Evolutionary conservation across 2,888 invertebrate genomes (phyloP).

Genomic region (Notodonta dromedarius): DNA sequence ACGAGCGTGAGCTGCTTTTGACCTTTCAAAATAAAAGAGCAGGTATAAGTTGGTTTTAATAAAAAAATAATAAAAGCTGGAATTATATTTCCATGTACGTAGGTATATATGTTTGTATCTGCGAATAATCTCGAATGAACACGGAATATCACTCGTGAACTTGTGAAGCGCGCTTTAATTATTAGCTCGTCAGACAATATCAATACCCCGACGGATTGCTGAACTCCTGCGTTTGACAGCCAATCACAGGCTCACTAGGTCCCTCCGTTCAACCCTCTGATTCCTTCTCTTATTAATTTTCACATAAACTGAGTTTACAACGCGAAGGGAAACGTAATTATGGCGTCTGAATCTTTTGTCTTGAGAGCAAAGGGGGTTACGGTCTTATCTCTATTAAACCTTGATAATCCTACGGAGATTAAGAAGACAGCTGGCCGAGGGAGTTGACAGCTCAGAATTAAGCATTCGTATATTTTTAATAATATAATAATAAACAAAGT

Average conservation of each 20-base stretch:
- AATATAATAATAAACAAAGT: constrained; percentile 4
- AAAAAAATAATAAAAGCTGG: too few relatives aligned
- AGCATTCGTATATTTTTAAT: constrained; percentile 11
- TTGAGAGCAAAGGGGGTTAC: constrained; percentile 30
- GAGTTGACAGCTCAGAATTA: constrained; percentile 22
- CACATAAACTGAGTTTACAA: constrained; percentile 7
- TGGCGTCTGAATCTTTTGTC: constrained; percentile 36
- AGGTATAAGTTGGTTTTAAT: too few relatives aligned
- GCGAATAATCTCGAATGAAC: not conserved
- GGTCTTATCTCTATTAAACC: constrained; percentile 35
- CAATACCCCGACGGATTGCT: constrained; percentile 47
- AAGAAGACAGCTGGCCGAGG: constrained; percentile 22
- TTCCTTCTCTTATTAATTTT: constrained; percentile 3
- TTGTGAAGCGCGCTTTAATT: constrained; percentile 42
- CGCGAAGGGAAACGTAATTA: constrained; percentile 30
- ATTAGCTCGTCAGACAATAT: constrained; percentile 49
- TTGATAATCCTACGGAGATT: constrained; percentile 33
- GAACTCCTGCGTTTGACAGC: constrained; percentile 56
- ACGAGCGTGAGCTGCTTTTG: not conserved
- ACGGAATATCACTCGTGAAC: constrained; percentile 14
- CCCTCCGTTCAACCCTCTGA: constrained; percentile 34
- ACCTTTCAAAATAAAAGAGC: not conserved
- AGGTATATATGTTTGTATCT: too few relatives aligned
- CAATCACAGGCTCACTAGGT: constrained; percentile 42
- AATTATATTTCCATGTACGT: too few relatives aligned